These are phyloP conservation scores for Tragopan temminckii DNA, from an alignment of 2,797 vertebrate species.

Conservation along the genomic window DNA sequence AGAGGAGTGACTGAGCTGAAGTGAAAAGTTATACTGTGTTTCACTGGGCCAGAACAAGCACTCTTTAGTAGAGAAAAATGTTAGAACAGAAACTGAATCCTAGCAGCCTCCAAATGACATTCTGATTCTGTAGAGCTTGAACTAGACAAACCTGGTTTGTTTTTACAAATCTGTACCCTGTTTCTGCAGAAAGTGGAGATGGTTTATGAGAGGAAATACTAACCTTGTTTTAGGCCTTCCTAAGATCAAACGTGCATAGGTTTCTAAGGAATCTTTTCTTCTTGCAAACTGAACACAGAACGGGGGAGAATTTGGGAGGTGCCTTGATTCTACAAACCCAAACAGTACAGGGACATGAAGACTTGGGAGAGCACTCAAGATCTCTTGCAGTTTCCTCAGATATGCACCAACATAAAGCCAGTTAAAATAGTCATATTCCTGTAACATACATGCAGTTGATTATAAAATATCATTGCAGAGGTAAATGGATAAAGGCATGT, in stretches of 20 bases:
- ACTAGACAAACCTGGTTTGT: neutral
- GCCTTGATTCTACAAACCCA: neutral
- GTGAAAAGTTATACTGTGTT: neutral
- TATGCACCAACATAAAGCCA: neutral
- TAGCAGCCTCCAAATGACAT: neutral
- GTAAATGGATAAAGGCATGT: neutral
- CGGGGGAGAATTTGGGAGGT: neutral
- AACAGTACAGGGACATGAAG: neutral
- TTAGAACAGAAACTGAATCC: neutral
- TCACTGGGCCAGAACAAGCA: neutral
- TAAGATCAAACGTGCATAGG: neutral
- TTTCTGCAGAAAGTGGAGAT: neutral
- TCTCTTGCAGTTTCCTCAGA: neutral
- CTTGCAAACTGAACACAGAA: neutral
- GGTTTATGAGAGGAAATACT: neutral
- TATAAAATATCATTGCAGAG: neutral
- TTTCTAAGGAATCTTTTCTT: neutral
- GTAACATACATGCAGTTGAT: rapidly evolving
- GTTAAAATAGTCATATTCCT: neutral
- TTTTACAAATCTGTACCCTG: neutral
- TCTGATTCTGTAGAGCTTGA: neutral
- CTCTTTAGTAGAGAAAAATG: neutral
- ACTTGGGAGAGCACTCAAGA: neutral
- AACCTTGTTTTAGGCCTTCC: neutral
- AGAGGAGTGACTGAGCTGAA: neutral